Base-by-base conservation (phyloP, 2,888 invertebrate species). In the Zhengitettix transpicula region DNA sequence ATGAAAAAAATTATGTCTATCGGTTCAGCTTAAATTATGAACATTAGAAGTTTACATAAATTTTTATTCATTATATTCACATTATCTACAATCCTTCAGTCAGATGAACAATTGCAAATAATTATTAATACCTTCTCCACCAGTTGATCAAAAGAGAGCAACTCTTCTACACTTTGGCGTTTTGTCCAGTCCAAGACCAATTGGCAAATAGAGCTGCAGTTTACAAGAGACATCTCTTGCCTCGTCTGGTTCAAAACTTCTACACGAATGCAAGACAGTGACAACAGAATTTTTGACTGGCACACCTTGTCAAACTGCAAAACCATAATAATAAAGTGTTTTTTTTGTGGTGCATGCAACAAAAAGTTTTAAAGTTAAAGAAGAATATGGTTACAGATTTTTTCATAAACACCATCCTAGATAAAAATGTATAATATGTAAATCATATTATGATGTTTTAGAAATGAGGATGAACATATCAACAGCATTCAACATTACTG, bases 241-340 rank as follows among this genome's bases (percentile, higher is more conserved):
- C 82, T 78, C 15, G 83, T 82, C 69, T 83, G 84, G 69, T 87
- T 85, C 65, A 90, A 73, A 64, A 90, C 79, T 72, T 89, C 88
- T 62, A 89, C 81, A 65, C 81, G 80, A 55, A 86, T 76, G 67
- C 83, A 80, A 14, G 84, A 84, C 66, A 89, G 75, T 52, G 80
- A 75, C 60, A 81, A 76, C 60, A 87, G 75, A 60, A 81, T 79
- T 60, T 82, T 81, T 67, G 78, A 78, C 67, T 76, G 77, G 67
- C 82, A 81, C 44, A 89, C 78, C 65, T 78, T 78, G 57, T 78
- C 76, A 69, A 89, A 85, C 81, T 87, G 72, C 53, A 69, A 65
- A 57, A 62, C n/a, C n/a, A n/a, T n/a, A n/a, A 28, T 28, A 28
- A 28, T 28, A 28, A 28, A 5, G 28, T 5, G 28, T 28, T 28